Base-by-base conservation (phyloP, 2,888 invertebrate genomes). In the Nycteola revayana region DNA sequence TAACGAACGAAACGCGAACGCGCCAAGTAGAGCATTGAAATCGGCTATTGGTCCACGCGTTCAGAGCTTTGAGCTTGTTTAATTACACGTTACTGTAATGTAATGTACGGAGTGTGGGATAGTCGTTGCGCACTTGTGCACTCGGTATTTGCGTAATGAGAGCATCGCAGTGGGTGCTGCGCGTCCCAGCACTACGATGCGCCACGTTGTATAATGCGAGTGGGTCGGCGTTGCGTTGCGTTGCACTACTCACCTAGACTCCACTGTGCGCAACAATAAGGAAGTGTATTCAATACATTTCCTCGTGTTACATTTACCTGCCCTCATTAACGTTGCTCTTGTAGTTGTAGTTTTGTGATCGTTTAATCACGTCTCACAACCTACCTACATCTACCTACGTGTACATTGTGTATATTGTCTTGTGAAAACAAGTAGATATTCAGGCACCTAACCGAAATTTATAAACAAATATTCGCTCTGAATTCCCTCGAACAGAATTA, bases 251-350 rank as follows among this genome's bases (percentile, higher is more conserved):
- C 67, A 69, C 67, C 69, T 66, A 75, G 70, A 73, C 72, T 64
- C 61, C 53, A 55, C 64, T 53, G 55, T 68, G 63, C 66, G 66
- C 70, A 69, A 77, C 76, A 80, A 84, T 76, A 77, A 83, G 84
- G 84, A 86, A 86, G 73, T 60, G 57, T 60, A 53, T 50, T 57
- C 55, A 42, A 38, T 67, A 67, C 67, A 62, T 78, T 87, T 85
- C 82, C 85, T 80, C 61, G 70, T 81, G 72, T 81, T 81, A 79
- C 75, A 80, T 75, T 79, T 72, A 74, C 69, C 67, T 59, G 69
- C 57, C 64, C 75, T 71, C 69, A 60, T 73, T 69, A 60, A 42
- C 43, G 37, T 41, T 43, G 34, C 40, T 5, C 42, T 40, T 41
- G 36, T 35, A 47, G 40, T 44, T n/a, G n/a, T n/a, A n/a, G 42